A percentile compares a stretch with the other conserved stretches of the same genome.
Conservation (phyloP, 2,888 invertebrate genomes). For the Xestia c-nigrum region DNA sequence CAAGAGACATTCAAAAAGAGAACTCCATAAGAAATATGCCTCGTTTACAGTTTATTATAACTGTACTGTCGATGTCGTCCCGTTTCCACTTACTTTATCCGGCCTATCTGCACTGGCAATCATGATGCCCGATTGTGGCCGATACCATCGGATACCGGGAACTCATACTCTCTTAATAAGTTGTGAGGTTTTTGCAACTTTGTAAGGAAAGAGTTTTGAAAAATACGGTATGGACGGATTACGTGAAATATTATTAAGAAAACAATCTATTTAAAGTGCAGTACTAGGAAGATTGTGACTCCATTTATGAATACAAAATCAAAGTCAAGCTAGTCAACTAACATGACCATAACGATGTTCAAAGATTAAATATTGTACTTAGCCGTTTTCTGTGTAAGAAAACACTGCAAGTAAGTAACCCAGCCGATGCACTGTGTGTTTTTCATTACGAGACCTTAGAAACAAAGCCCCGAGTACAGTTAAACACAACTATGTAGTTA, state of each 20-base stretch:
- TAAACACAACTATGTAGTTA: constrained; percentile 49
- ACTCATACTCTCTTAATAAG: constrained; percentile 17
- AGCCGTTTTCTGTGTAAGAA: constrained; percentile 37
- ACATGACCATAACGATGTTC: constrained; percentile 10
- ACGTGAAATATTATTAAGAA: not conserved
- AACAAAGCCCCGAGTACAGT: constrained; percentile 51
- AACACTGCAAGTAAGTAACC: constrained; percentile 38
- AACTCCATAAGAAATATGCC: constrained; percentile 16
- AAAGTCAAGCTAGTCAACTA: not conserved
- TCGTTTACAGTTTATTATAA: constrained; percentile 50
- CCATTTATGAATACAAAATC: not conserved
- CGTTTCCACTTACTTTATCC: constrained; percentile 35
- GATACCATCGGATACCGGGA: constrained; percentile 39
- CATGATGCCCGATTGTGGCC: constrained; percentile 46
- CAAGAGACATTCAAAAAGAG: not conserved
- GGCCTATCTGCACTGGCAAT: constrained; percentile 46
- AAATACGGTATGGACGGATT: not conserved
- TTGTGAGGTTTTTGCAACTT: constrained; percentile 9
- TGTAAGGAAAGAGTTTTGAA: not conserved
- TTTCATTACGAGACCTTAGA: constrained; percentile 32
- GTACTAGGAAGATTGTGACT: not conserved
- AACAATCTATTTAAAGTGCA: not conserved
- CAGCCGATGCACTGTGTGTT: constrained; percentile 25
- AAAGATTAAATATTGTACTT: constrained; percentile 29
- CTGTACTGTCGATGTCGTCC: constrained; percentile 33